A percentile compares a stretch with the other conserved stretches of the same genome.
These are phyloP conservation scores for Cyclophora albipunctata DNA, from an alignment of 2,888 invertebrate genomes.

Conservation along the genomic window DNA sequence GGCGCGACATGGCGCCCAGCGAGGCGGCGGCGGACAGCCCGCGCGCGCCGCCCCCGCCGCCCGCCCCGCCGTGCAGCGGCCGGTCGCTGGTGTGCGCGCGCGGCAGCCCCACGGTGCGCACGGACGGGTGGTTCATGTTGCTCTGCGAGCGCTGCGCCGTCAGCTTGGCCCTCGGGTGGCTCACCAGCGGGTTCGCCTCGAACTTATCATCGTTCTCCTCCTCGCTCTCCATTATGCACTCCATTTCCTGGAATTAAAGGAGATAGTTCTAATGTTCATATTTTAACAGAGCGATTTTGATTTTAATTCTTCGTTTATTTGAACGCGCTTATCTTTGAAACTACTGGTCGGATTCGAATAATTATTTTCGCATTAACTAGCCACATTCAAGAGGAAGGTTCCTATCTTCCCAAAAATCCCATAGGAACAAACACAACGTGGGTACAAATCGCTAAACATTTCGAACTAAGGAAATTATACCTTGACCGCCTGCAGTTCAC, in stretches of 20 bases:
- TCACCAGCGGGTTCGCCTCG: constrained; percentile 62
- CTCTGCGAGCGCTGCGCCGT: constrained; percentile 53
- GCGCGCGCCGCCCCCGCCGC: constrained; percentile 6
- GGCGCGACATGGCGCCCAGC: constrained; percentile 64
- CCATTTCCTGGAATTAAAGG: constrained; percentile 75
- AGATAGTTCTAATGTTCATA: neutral
- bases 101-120: constrained; percentile 55
- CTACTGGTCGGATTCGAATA: too few species aligned
- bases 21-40: constrained; percentile 64
- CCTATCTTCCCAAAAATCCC: too few species aligned
- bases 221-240: constrained; percentile 79
- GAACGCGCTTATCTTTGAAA: too few species aligned
- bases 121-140: constrained; percentile 65
- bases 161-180: constrained; percentile 50
- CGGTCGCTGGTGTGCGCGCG: constrained; percentile 69
- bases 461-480: constrained; percentile 26
- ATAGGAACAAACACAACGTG: too few species aligned
- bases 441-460: too few species aligned
- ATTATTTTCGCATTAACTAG: too few species aligned
- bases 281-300: too few species aligned
- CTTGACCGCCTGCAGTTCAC: constrained; percentile 68
- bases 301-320: too few species aligned
- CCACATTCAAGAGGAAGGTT: too few species aligned
- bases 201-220: constrained; percentile 77
- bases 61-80: constrained; percentile 46